A percentile compares a stretch with the other conserved stretches of the same genome.
These are phyloP conservation scores for Chitala chitala DNA, from an alignment of 2,113 vertebrate genomes.

Conservation along the genomic window DNA sequence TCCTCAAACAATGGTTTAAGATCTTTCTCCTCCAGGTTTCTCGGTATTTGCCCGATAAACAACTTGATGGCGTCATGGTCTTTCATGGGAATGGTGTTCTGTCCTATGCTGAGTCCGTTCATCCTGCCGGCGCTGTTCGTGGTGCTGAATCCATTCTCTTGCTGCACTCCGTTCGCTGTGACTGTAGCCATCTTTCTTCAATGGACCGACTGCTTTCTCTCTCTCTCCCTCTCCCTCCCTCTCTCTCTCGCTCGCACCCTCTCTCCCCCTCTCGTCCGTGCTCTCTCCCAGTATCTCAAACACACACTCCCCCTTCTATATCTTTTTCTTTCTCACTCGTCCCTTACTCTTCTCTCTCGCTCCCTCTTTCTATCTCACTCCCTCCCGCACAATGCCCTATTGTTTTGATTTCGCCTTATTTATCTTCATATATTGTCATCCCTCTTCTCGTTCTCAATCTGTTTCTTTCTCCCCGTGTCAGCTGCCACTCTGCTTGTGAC, in stretches of 20 bases:
- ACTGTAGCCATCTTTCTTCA: conserved; percentile 77
- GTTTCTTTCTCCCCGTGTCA: conserved; percentile 38
- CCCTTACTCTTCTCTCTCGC: conserved; percentile 18
- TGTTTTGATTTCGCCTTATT: conserved; percentile 46
- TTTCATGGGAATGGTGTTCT: conserved; percentile 90
- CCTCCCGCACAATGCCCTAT: conserved; percentile 21
- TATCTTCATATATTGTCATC: conserved; percentile 42
- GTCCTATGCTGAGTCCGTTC: conserved; percentile 79
- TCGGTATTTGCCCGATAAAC: conserved; percentile 94
- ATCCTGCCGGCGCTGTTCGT: conserved; percentile 82
- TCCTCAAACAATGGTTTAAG: conserved; percentile 97
- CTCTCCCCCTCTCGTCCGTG: conserved; percentile 26
- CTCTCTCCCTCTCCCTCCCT: conserved; percentile 32
- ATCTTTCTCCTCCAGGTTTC: conserved; percentile 93
- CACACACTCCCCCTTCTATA: conserved; percentile 15
- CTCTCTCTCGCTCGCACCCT: conserved; percentile 46
- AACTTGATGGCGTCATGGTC: conserved; percentile 99
- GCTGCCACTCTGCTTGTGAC: conserved; percentile 54
- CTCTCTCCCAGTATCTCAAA: conserved; percentile 16
- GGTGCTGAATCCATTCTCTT: conserved; percentile 81
- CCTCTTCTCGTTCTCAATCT: conserved; percentile 32
- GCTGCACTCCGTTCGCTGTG: conserved; percentile 73
- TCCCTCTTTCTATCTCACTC: neutral
- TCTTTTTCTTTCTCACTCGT: conserved; percentile 15
- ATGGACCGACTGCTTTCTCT: conserved; percentile 53